Evolutionary conservation across 2,113 vertebrate genomes (phyloP).

Genomic region (Diadophis punctatus): DNA sequence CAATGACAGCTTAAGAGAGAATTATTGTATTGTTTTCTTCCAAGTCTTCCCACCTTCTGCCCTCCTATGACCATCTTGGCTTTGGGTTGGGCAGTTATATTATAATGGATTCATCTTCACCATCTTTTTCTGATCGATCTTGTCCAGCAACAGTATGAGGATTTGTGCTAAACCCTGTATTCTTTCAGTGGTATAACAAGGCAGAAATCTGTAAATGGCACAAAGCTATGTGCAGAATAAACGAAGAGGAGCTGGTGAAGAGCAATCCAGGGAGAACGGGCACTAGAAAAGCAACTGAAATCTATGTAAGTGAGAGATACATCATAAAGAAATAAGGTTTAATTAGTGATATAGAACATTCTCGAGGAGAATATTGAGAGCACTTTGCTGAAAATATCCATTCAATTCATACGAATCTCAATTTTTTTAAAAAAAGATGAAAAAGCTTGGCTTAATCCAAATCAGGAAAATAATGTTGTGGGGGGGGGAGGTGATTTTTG

Average conservation of each 20-base stretch:
- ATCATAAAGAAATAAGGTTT: neutral
- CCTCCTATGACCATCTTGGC: neutral
- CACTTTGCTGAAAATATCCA: neutral
- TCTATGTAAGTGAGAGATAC: neutral
- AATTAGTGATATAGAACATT: neutral
- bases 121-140: neutral
- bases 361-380: neutral
- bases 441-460: neutral
- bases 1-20: neutral
- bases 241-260: neutral
- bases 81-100: neutral
- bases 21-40: neutral
- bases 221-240: neutral
- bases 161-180: neutral
- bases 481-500: neutral
- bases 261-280: neutral
- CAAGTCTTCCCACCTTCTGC: neutral
- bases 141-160: neutral
- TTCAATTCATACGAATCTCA: neutral
- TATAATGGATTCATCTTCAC: neutral
- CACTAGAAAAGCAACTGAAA: neutral
- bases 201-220: neutral
- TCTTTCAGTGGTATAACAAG: neutral
- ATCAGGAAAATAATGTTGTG: neutral
- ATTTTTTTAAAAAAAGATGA: neutral